Conservation (phyloP, 1,140 invertebrate species). For the Coptotermes formosanus region DNA sequence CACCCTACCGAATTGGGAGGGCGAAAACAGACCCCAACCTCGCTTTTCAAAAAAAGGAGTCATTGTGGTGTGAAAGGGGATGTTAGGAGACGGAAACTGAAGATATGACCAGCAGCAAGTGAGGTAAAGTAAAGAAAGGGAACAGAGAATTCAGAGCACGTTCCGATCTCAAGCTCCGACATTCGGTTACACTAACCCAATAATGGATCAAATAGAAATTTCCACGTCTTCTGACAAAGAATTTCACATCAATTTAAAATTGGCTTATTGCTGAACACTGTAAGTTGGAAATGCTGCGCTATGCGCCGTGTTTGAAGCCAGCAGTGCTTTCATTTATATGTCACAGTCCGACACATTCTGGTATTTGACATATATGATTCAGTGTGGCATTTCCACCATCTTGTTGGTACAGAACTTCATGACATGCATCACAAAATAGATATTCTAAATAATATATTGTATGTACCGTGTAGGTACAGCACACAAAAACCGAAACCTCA, state of each 20-base stretch:
- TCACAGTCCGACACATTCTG: no score
- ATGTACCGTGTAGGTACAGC: no score
- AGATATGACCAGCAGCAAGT: background rate
- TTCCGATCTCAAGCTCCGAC: background rate
- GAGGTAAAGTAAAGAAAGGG: background rate
- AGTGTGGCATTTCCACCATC: no score
- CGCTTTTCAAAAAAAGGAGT: background rate
- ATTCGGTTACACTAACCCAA: background rate
- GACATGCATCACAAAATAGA: no score
- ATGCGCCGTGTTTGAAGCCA: background rate
- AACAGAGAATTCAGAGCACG: background rate
- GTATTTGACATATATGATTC: no score
- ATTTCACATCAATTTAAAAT: background rate
- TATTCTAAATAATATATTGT: no score
- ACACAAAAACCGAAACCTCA: no score
- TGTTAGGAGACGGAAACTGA: slow-evolving; percentile 1
- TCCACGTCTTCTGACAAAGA: background rate
- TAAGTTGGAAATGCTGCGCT: background rate
- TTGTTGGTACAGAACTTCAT: no score
- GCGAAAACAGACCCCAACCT: background rate
- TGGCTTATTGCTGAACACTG: background rate
- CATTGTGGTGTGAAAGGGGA: background rate
- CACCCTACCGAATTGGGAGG: background rate
- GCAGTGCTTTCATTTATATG: no score
- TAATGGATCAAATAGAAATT: background rate